Conservation (phyloP, 2,797 vertebrate genomes). For the Micromesistius poutassou region DNA sequence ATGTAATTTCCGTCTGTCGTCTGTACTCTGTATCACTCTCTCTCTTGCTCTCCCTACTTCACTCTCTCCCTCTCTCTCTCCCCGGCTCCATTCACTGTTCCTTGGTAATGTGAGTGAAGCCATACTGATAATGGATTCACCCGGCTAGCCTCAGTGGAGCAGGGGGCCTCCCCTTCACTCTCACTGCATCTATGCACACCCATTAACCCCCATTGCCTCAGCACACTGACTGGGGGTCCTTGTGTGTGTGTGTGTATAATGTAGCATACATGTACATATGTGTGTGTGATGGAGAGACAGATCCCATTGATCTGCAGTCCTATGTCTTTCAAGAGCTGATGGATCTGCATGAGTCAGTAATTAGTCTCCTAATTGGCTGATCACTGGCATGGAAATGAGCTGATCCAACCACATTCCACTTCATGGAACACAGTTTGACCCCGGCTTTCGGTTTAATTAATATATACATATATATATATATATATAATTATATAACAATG, state of each 20-base stretch:
- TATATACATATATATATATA: not conserved
- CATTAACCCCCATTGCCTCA: conserved; percentile 58
- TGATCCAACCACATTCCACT: conserved; percentile 37
- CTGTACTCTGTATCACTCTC: not conserved
- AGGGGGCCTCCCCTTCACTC: conserved; percentile 17
- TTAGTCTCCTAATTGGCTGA: conserved; percentile 60
- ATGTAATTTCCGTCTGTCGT: conserved; percentile 20
- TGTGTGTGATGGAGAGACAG: not conserved
- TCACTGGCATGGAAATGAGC: conserved; percentile 57
- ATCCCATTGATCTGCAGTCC: not conserved
- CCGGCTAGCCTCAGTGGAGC: conserved; percentile 33
- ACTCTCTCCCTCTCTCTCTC: not conserved
- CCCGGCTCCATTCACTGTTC: too few species aligned
- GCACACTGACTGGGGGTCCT: conserved; percentile 35
- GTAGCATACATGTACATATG: too few species aligned
- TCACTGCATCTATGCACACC: conserved; percentile 26
- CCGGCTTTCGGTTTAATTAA: not conserved
- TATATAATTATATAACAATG: not conserved
- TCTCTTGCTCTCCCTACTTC: not conserved
- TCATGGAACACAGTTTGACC: conserved; percentile 15
- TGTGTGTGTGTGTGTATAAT: not conserved
- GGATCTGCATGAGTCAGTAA: conserved; percentile 59
- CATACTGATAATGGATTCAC: conserved; percentile 43
- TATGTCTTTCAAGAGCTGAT: conserved; percentile 32
- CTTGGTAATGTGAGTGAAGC: conserved; percentile 14